Conservation (phyloP, 2,113 vertebrate species). For the Girardinichthys multiradiatus region DNA sequence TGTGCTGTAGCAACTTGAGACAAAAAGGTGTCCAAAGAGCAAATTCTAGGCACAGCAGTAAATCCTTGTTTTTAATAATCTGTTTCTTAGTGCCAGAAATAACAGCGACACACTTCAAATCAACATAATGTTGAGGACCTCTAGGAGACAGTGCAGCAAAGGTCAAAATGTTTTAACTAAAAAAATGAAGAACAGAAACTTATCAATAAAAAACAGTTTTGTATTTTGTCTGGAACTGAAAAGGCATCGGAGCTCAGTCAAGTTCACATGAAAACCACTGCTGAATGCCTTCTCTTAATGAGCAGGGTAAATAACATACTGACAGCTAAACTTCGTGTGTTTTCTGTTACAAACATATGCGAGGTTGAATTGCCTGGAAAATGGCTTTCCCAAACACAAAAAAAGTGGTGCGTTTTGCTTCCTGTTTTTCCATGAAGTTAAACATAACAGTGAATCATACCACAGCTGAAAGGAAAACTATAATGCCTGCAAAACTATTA, state of each 20-base stretch:
- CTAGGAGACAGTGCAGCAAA: neutral
- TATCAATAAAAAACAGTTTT: neutral
- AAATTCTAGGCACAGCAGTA: neutral
- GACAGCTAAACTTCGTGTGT: neutral
- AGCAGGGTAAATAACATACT: neutral
- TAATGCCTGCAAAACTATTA: neutral
- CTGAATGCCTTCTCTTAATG: neutral
- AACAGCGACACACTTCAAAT: neutral
- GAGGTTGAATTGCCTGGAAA: conserved; percentile 3
- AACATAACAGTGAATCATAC: neutral
- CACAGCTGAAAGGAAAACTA: neutral
- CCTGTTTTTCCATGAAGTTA: neutral
- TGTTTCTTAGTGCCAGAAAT: neutral
- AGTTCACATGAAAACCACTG: neutral
- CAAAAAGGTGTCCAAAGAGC: neutral
- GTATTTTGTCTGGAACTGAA: neutral
- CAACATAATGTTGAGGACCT: neutral
- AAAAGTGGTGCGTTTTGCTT: conserved; percentile 11
- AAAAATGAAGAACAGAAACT: neutral
- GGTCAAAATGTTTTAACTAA: neutral
- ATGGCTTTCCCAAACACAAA: conserved; percentile 7
- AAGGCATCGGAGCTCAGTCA: neutral
- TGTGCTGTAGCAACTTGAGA: neutral
- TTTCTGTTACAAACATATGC: neutral
- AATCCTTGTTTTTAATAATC: neutral